Conservation (phyloP, 1,140 invertebrate genomes). For the Ruditapes philippinarum region DNA sequence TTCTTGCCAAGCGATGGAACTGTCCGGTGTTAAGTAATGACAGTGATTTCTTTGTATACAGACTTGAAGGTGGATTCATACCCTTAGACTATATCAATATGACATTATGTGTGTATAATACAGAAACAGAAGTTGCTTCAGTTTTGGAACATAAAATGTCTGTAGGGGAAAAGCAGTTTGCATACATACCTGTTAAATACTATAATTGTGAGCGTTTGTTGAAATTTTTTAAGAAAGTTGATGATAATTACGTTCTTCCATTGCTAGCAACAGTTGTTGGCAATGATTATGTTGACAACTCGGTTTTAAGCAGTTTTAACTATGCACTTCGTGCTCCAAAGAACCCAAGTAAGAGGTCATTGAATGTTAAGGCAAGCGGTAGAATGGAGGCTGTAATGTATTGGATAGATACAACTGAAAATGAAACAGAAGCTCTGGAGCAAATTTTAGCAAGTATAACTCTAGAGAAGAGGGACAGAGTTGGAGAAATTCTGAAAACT, state of each 20-base stretch:
- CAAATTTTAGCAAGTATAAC: conserved; percentile 85
- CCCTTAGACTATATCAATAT: conserved; percentile 91
- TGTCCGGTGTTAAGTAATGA: conserved; percentile 96
- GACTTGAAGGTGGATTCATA: conserved; percentile 91
- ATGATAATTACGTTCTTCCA: conserved; percentile 89
- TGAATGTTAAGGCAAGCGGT: conserved; percentile 87
- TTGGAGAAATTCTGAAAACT: conserved; percentile 71
- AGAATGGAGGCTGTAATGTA: conserved; percentile 90
- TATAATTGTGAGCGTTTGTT: conserved; percentile 92
- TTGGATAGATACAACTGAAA: conserved; percentile 91
- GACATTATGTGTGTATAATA: conserved; percentile 60
- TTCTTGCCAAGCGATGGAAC: conserved; percentile 91
- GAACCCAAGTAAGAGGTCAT: conserved; percentile 76
- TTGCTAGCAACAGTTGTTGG: conserved; percentile 93
- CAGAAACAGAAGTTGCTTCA: conserved; percentile 5
- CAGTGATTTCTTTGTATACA: conserved; percentile 96
- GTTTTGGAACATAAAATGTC: conserved; percentile 1
- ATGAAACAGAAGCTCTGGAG: conserved; percentile 90
- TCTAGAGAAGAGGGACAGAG: conserved; percentile 70
- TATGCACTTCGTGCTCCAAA: conserved; percentile 89
- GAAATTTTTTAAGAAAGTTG: conserved; percentile 86
- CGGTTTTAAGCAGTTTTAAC: conserved; percentile 91
- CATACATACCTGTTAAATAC: conserved; percentile 90
- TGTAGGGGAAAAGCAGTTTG: conserved; percentile 61
- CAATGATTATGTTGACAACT: conserved; percentile 94